A percentile compares a stretch with the other conserved stretches of the same genome.
phyloP scores from a whole-genome alignment of 2,797 vertebrate species.

The Numenius phaeopus region DNA sequence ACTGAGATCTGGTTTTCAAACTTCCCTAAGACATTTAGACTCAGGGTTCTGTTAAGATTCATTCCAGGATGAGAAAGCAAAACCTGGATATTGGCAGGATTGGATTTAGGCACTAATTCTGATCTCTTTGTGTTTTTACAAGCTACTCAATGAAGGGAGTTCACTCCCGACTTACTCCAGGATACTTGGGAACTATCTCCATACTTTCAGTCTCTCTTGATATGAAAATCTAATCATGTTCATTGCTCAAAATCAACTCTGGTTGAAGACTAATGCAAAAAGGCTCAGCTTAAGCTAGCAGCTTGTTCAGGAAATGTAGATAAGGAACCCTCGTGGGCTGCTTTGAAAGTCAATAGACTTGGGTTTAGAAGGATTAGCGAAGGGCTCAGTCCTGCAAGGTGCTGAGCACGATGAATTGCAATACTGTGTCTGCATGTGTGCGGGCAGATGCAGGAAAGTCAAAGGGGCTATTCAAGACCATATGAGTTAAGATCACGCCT shows the following conservation, averaged over 20 bases:
- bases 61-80: constrained; percentile 16
- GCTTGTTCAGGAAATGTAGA: constrained; percentile 46
- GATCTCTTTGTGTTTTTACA: constrained; percentile 2
- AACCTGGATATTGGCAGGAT: neutral
- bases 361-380: constrained; percentile 45
- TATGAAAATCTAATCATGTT: constrained; percentile 47
- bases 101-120: constrained; percentile 4
- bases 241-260: constrained; percentile 47
- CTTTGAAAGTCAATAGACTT: constrained; percentile 62
- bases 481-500: neutral
- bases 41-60: neutral
- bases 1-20: constrained; percentile 25
- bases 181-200: neutral
- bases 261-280: constrained; percentile 48
- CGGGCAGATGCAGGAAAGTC: neutral
- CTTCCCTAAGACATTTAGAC: constrained; percentile 12
- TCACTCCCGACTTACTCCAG: constrained; percentile 10
- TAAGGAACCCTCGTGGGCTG: neutral
- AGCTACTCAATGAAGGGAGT: neutral
- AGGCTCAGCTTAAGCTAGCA: constrained; percentile 50
- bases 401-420: neutral
- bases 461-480: neutral
- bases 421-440: neutral
- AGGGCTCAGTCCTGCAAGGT: constrained; percentile 17
- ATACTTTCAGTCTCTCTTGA: constrained; percentile 12